Percentiles rank a stretch among this genome's conserved stretches.
These are phyloP conservation scores for Lepus americanus DNA, from an alignment of 2,113 vertebrate species.

Conservation along the genomic window DNA sequence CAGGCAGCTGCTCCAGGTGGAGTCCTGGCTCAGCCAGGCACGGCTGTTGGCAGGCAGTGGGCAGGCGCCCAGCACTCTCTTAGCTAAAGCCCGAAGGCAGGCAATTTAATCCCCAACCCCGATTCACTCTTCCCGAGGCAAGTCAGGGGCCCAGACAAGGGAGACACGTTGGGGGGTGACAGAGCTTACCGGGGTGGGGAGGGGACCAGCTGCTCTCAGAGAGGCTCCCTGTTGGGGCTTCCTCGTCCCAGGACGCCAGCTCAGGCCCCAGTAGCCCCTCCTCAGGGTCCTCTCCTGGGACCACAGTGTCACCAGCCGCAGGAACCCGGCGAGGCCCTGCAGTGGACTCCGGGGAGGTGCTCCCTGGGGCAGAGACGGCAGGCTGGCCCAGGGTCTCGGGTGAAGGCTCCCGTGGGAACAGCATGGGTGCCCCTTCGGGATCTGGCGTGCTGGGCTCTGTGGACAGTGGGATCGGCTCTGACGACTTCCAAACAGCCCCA, in stretches of 20 bases:
- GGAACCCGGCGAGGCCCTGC: fast-evolving
- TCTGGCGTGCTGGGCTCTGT: fast-evolving
- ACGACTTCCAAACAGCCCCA: neutral
- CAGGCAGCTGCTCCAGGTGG: neutral
- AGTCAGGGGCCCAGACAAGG: neutral
- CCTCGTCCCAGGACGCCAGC: neutral
- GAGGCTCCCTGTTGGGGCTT: neutral
- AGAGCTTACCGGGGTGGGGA: constrained; percentile 48
- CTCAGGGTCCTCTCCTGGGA: too few species aligned
- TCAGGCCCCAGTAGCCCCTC: neutral
- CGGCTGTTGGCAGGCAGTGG: neutral
- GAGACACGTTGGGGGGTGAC: neutral
- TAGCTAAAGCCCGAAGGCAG: neutral
- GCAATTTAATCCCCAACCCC: neutral
- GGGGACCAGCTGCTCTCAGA: neutral
- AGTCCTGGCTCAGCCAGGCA: too few species aligned
- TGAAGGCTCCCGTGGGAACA: fast-evolving
- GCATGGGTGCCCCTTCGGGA: fast-evolving
- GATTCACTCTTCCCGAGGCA: neutral
- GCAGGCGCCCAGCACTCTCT: neutral
- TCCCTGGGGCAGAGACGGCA: fast-evolving
- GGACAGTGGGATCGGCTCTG: neutral
- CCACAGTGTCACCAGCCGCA: fast-evolving
- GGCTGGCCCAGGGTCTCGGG: fast-evolving
- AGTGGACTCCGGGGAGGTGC: fast-evolving